Percentiles rank a stretch among this genome's conserved stretches.
Evolutionary conservation across 2,113 vertebrate genomes (phyloP).

Genomic region (Scytalopus superciliaris): DNA sequence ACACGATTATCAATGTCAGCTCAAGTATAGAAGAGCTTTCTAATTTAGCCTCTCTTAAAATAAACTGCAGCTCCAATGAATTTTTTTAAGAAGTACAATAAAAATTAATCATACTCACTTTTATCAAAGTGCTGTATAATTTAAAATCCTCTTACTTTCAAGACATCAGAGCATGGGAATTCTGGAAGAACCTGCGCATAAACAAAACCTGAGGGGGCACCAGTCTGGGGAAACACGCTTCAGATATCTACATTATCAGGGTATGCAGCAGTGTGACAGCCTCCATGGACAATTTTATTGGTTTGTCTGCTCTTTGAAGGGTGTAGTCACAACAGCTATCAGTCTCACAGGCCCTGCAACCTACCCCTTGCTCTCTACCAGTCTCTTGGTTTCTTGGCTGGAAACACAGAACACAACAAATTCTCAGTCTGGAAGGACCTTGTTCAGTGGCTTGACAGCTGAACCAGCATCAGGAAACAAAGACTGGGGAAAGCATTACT

Average conservation of each 20-base stretch:
- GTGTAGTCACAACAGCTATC: not conserved
- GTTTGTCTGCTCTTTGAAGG: not conserved
- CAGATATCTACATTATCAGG: not conserved
- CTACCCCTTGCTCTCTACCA: not conserved
- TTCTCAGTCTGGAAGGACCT: not conserved
- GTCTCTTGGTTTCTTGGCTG: not conserved
- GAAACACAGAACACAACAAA: accelerated
- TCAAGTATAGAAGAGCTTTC: not conserved
- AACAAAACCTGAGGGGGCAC: not conserved
- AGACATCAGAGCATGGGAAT: not conserved
- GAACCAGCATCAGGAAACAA: not conserved
- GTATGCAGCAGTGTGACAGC: not conserved
- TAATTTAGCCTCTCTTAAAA: not conserved
- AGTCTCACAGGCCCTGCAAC: not conserved
- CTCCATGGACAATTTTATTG: not conserved
- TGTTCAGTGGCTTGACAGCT: not conserved
- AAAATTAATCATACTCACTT: not conserved
- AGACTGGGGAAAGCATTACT: not conserved
- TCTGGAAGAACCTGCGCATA: not conserved
- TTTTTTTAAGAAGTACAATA: not conserved
- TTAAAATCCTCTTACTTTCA: not conserved
- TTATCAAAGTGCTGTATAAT: not conserved
- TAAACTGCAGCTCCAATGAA: not conserved
- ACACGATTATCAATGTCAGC: not conserved
- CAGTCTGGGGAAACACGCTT: not conserved